Evolutionary conservation across 2,113 vertebrate genomes (phyloP).

Genomic region (Campylorhamphus procurvoides): DNA sequence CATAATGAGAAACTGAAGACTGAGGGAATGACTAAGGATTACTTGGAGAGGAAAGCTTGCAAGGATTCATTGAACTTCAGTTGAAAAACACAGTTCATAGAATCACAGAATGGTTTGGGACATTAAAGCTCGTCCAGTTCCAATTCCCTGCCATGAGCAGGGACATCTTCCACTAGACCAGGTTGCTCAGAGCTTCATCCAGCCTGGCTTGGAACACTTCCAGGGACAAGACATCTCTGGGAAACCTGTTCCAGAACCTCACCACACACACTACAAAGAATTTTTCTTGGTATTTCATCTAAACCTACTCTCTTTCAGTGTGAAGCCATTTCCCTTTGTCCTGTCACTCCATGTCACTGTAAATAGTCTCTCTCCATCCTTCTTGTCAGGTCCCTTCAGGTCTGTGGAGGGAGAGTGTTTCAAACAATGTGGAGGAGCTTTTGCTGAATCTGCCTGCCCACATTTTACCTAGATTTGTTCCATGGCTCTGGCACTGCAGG

Average conservation of each 20-base stretch:
- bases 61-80: background rate
- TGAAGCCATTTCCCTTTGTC: background rate
- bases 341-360: background rate
- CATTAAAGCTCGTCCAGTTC: fast-evolving
- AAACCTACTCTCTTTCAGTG: background rate
- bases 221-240: background rate
- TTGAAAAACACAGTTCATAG: background rate
- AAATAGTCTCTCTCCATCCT: background rate
- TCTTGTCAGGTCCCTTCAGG: background rate
- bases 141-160: background rate
- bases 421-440: background rate
- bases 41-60: background rate
- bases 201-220: background rate
- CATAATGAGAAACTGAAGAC: background rate
- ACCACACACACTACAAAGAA: background rate
- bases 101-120: background rate
- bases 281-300: background rate
- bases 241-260: background rate
- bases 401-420: background rate
- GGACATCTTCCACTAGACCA: background rate
- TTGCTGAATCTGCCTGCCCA: background rate
- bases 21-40: background rate
- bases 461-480: background rate
- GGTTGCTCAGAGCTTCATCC: background rate
- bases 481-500: background rate